phyloP scores from a whole-genome alignment of 37 sponge, comb jelly and placozoan genomes.

The Theonella swinhoei region DNA sequence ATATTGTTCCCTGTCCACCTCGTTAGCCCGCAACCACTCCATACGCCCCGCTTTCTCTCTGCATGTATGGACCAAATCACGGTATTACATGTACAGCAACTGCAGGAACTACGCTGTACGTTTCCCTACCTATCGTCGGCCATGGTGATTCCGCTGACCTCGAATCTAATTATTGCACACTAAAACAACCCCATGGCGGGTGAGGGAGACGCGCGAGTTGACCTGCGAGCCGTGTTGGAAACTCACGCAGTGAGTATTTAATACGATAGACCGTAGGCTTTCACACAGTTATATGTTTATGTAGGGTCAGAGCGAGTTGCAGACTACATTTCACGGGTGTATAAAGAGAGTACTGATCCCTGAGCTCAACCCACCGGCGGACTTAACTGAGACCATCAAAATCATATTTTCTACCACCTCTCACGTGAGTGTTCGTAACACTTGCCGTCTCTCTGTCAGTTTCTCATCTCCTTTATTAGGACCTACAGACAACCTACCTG shows the following conservation, averaged over 20 bases:
- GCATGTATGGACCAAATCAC: no score
- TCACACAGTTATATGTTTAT: no score
- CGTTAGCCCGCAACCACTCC: slow-evolving; percentile 82
- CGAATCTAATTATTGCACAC: background rate
- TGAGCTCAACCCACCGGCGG: slow-evolving; percentile 4
- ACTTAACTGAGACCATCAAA: slow-evolving; percentile 43
- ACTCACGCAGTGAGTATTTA: slow-evolving; percentile 10
- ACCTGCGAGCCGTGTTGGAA: slow-evolving; percentile 11
- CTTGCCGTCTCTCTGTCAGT: background rate
- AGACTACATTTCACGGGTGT: slow-evolving; percentile 61
- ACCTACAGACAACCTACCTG: slow-evolving; percentile 10
- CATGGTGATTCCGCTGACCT: no score
- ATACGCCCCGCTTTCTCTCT: slow-evolving; percentile 61
- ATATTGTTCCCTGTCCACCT: slow-evolving; percentile 80
- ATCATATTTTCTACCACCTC: slow-evolving; percentile 39
- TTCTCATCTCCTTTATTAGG: slow-evolving; percentile 2
- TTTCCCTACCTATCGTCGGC: no score
- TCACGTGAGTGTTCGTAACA: slow-evolving; percentile 10
- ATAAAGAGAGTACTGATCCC: slow-evolving; percentile 58
- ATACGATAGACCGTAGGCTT: no score
- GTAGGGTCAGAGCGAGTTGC: slow-evolving; percentile 29
- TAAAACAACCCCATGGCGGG: background rate
- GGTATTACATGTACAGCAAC: no score
- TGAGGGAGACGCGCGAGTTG: background rate
- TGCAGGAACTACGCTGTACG: no score